Percentiles rank a stretch among this genome's conserved stretches.
Evolutionary conservation across 2,797 vertebrate genomes (phyloP).

Genomic region (Microctenopoma steveboyesi): DNA sequence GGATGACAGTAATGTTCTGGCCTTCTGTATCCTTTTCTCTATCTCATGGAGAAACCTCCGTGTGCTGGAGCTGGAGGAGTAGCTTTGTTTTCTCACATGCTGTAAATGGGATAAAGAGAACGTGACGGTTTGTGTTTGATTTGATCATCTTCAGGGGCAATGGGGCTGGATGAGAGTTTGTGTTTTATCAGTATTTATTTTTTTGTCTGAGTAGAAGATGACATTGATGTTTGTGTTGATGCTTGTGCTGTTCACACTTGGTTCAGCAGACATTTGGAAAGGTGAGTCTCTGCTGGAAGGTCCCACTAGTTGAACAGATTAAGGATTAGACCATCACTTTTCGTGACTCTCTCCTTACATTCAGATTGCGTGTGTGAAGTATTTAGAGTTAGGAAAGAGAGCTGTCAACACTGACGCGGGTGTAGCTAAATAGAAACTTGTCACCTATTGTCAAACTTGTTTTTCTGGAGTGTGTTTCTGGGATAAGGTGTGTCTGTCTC

Average conservation of each 20-base stretch:
- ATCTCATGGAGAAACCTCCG: not conserved
- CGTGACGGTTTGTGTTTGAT: not conserved
- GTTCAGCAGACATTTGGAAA: constrained; percentile 14
- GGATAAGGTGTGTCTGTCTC: constrained; percentile 42
- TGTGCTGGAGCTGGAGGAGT: constrained; percentile 1
- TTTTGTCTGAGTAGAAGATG: not conserved
- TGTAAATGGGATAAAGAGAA: too few relatives aligned
- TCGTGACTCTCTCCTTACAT: not conserved
- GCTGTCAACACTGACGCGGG: constrained; percentile 13
- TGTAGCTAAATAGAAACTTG: constrained; percentile 33
- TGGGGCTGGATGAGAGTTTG: not conserved
- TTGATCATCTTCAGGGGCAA: constrained; percentile 4
- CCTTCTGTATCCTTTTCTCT: not conserved
- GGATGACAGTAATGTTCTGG: not conserved
- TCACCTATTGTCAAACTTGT: constrained; percentile 50
- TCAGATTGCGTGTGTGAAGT: too few relatives aligned
- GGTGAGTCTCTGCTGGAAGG: not conserved
- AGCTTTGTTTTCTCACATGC: constrained; percentile 20
- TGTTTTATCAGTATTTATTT: not conserved
- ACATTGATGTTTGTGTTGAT: not conserved
- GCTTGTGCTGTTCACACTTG: constrained; percentile 28
- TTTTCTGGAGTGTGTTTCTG: constrained; percentile 47
- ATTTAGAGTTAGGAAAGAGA: constrained; percentile 3
- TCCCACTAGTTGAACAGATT: not conserved
- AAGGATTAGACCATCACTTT: too few relatives aligned